A percentile compares a stretch with the other conserved stretches of the same genome.
phyloP scores from a whole-genome alignment of 2,113 vertebrate species.

The Cinclus cinclus region DNA sequence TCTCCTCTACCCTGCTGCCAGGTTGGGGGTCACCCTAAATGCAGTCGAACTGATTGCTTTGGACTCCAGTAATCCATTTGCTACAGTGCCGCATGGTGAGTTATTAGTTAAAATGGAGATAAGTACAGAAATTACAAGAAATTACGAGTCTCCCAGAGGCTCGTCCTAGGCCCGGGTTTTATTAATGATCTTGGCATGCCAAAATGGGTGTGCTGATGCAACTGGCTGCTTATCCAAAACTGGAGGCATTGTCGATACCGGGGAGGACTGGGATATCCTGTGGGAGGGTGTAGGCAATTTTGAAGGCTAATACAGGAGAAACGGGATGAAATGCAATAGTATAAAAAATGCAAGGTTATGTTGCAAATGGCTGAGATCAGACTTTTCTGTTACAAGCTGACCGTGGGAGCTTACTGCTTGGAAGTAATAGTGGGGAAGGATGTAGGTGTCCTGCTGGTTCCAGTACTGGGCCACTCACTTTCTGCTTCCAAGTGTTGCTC shows the following conservation, averaged over 20 bases:
- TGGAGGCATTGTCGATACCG: background rate
- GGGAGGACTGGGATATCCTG: background rate
- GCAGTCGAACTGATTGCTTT: background rate
- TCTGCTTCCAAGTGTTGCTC: background rate
- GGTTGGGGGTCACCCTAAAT: background rate
- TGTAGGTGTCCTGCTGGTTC: background rate
- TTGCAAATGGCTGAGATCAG: background rate
- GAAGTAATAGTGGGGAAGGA: background rate
- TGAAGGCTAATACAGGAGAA: background rate
- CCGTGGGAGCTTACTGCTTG: background rate
- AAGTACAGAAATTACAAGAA: background rate
- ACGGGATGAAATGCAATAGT: background rate
- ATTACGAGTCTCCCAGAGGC: background rate
- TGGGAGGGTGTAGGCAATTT: background rate
- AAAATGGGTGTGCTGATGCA: background rate
- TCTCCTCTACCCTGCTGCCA: background rate
- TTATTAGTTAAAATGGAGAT: conserved; percentile 15
- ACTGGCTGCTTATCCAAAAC: background rate
- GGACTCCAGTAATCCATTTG: background rate
- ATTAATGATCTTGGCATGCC: background rate
- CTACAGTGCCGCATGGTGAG: background rate
- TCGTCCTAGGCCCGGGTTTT: background rate
- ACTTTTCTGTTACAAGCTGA: background rate
- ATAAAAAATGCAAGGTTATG: background rate
- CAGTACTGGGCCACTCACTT: background rate